These are phyloP conservation scores for Baronia brevicornis DNA, from an alignment of 2,888 invertebrate species.

Conservation along the genomic window DNA sequence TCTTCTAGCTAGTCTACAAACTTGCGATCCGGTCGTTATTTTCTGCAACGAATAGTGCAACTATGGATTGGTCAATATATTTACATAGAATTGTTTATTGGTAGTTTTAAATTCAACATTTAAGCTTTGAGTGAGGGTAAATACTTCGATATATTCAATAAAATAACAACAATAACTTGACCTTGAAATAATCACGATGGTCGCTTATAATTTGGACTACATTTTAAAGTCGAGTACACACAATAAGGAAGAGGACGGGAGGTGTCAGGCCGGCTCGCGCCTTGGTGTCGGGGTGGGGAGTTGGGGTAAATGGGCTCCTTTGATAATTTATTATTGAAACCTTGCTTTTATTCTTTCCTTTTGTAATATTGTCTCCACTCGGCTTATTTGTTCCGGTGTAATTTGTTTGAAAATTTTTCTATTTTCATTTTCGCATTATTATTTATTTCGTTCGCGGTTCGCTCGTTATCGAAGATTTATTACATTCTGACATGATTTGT, in stretches of 20 bases:
- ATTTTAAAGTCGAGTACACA: constrained; percentile 42
- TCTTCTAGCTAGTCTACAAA: too few relatives aligned
- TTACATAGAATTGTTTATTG: too few relatives aligned
- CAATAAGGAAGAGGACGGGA: constrained; percentile 55
- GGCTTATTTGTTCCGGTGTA: constrained; percentile 53
- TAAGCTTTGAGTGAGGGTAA: too few relatives aligned
- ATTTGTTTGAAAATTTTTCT: constrained; percentile 41
- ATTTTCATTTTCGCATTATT: constrained; percentile 24
- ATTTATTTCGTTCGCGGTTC: constrained; percentile 19
- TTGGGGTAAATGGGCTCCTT: constrained; percentile 34
- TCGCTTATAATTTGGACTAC: constrained; percentile 20
- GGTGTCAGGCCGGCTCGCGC: constrained; percentile 53
- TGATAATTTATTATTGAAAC: constrained; percentile 69
- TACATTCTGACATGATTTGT: constrained; percentile 6
- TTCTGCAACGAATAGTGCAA: too few relatives aligned
- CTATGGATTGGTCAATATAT: too few relatives aligned
- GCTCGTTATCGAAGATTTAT: constrained; percentile 21
- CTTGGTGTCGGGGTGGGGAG: constrained; percentile 26
- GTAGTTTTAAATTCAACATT: too few relatives aligned
- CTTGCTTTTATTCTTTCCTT: constrained; percentile 54
- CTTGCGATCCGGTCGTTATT: too few relatives aligned
- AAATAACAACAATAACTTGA: too few relatives aligned
- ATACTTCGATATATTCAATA: too few relatives aligned
- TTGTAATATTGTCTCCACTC: constrained; percentile 57
- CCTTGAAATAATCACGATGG: too few relatives aligned